Evolutionary conservation across 2,888 invertebrate genomes (phyloP).

Genomic region (Monochamus alternatus): DNA sequence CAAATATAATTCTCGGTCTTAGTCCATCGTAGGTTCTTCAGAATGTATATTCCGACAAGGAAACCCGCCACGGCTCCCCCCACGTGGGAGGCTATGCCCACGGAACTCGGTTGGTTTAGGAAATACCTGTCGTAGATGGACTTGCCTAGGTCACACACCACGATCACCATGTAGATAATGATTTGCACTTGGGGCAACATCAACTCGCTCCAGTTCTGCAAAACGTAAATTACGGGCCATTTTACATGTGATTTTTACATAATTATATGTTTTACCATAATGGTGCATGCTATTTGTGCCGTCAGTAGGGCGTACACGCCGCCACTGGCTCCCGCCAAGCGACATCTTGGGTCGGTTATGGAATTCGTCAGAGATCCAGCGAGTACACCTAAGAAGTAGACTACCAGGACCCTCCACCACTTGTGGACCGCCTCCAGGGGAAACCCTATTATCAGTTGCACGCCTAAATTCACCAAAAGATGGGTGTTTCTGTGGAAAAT

Average conservation of each 20-base stretch:
- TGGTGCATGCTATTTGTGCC: slow-evolving; percentile 93
- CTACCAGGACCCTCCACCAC: slow-evolving; percentile 91
- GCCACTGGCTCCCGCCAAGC: slow-evolving; percentile 93
- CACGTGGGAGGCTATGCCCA: slow-evolving; percentile 96
- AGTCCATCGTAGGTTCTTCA: slow-evolving; percentile 77
- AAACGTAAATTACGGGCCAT: slow-evolving; percentile 54
- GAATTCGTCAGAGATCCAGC: slow-evolving; percentile 92
- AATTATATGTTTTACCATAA: slow-evolving; percentile 78
- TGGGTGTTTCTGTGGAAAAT: slow-evolving; percentile 81
- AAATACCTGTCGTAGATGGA: slow-evolving; percentile 92
- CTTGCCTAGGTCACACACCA: slow-evolving; percentile 87
- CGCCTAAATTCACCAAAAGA: slow-evolving; percentile 90
- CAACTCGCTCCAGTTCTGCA: slow-evolving; percentile 97
- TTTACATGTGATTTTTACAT: neutral
- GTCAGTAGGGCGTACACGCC: slow-evolving; percentile 96
- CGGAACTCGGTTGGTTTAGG: slow-evolving; percentile 75
- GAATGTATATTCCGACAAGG: slow-evolving; percentile 77
- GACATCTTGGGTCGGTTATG: slow-evolving; percentile 84
- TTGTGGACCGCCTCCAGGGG: slow-evolving; percentile 97
- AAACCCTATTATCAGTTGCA: slow-evolving; percentile 93
- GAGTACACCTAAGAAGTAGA: slow-evolving; percentile 88
- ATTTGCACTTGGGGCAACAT: slow-evolving; percentile 90
- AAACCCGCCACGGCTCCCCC: slow-evolving; percentile 89
- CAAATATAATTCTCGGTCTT: slow-evolving; percentile 76
- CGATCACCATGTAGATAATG: slow-evolving; percentile 84